Base-by-base conservation (phyloP, 1,140 invertebrate species). In the Drosophila hydei region DNA sequence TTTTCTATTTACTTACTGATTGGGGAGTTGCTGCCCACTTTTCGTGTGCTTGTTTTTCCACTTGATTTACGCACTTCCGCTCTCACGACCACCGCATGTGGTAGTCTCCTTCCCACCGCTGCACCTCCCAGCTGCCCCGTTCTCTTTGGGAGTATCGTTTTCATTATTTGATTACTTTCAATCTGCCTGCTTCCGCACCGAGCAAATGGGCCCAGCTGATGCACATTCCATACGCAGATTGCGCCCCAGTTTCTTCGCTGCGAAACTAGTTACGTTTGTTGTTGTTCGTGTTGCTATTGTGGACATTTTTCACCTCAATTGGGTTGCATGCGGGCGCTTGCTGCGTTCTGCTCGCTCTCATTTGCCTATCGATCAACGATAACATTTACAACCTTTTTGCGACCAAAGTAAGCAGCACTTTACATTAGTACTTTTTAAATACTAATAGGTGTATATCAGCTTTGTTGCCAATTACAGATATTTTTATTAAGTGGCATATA, bases 21-120 rank as follows among this genome's bases (percentile, higher is more conserved):
- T 14, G 23, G 16, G 14, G 23, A 47, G 42, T 61, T 61, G 47
- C 36, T 60, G 12, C 9, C 52, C 3, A 23, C 11, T 51, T 68
- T 33, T 19, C 21, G 11, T 18, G 38, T 14, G 4, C 27, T 60
- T 63, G 72, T 55, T 54, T 51, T 64, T 67, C 64, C 50, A 81
- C 87, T 81, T 88, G 81, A 87, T 87, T 87, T 88, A 87, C 77
- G 83, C 81, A 78, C 74, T 87, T 87, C 77, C 81, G 81, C 83
- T 55, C 59, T 64, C 58, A 42, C 38, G 47, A 40, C 58, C 65
- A 21, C 21, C 38, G 6, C 38, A 14, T 40, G 12, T 40, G 42
- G 25, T 8, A 7, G 7, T 30, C 27, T 30, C 47, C 2, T 21
- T 14, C 33, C 58, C 19, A 40, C 0, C 18, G 14, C 38, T 40